Base-by-base conservation (phyloP, 2,888 invertebrate genomes). In the Lysandra coridon region DNA sequence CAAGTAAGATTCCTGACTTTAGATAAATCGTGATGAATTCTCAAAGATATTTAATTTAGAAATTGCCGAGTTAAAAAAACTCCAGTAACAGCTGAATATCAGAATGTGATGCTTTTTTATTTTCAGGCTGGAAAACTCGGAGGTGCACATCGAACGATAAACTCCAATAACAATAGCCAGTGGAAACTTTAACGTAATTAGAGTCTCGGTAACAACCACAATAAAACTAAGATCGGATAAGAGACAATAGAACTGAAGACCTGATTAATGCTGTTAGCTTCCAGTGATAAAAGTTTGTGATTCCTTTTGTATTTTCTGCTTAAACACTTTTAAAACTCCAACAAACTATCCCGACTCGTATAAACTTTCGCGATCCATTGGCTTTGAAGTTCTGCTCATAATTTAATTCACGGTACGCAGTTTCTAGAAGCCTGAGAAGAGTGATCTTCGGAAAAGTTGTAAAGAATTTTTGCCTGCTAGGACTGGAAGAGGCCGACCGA, bases 281-380 rank as follows among this genome's bases (percentile, higher is more conserved):
- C 33, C 33, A 33, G 49, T 49, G 75, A 75, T 75, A 75, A 75
- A 75, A 75, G 23, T 75, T 75, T 69, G 49, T 75, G 75, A 75
- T 75, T 75, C 23, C 75, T 75, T 75, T 75, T 75, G 75, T 75
- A 53, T 75, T 75, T 75, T 75, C 75, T 75, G 49, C 75, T 75
- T 75, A 75, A 53, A 75, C 75, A 75, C 75, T 75, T 75, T 75
- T 53, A 53, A 75, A 69, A 75, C 49, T 75, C 30, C 6, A 75
- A 30, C 53, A 49, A 75, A 75, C 53, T 75, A 75, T 75, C 75
- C 75, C 30, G 23, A 14, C 44, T 75, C 75, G 30, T 53, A 75
- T 49, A 75, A 75, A 49, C 75, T 75, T 75, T 30, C 30, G 53
- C 75, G 75, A 49, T 49, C 75, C 75, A 49, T 75, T 53, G 75